Base-by-base conservation (phyloP, 2,888 invertebrate genomes). In the Steinernema hermaphroditum region DNA sequence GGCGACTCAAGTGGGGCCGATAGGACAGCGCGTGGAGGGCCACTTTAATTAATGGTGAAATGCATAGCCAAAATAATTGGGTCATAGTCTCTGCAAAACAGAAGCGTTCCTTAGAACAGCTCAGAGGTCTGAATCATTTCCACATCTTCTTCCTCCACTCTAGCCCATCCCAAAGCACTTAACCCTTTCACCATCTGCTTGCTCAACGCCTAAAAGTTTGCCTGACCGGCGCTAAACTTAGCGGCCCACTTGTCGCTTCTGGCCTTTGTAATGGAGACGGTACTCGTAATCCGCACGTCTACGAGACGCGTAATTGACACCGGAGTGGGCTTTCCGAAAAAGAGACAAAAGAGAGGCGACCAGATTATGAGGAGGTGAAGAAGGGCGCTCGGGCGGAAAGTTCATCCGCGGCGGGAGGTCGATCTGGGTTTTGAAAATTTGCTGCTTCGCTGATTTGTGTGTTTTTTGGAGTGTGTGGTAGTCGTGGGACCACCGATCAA, bases 161-260 rank as follows among this genome's bases (percentile, higher is more conserved):
- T 37, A 4, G 12, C 37, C 12, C 37, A 12, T 37, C 12, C 37
- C 12, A 37, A 37, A 12, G 12, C 37, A 4, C 37, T 37, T n/a
- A n/a, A n/a, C n/a, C n/a, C 37, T 37, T 12, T 37, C 12, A 4
- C 37, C 37, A 8, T 37, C 37, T 37, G 12, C 37, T 37, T 37
- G 6, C 37, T 12, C 37, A 8, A 22, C 54, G 4, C 22, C 4
- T 6, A 54, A 24, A 54, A 24, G 54, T 54, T 54, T 27, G 27
- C 54, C 27, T 54, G 54, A 54, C 54, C 54, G 54, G 54, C 27
- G 54, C 54, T 54, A 54, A 54, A 54, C 24, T 27, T 54, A 9
- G 27, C 27, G 27, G 54, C 27, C 54, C 54, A 54, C 54, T 27
- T 54, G 27, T 37, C 37, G 54, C 12, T 16, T 24, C 27, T 8